phyloP scores from a whole-genome alignment of 2,113 vertebrate genomes.

The Onychostruthus taczanowskii region DNA sequence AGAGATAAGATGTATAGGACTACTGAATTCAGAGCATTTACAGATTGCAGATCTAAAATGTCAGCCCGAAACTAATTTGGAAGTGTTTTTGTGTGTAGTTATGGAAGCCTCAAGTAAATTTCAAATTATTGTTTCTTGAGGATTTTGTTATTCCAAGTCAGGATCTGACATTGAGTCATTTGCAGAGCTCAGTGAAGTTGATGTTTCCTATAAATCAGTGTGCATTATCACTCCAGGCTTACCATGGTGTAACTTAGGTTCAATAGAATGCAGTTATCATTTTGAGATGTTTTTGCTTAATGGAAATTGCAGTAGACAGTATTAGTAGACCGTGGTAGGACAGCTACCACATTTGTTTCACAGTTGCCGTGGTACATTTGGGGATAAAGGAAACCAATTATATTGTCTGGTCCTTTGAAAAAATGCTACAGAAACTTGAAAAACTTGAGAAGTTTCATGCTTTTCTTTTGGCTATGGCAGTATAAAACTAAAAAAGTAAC shows the following conservation, averaged over 20 bases:
- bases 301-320: not conserved
- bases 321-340: not conserved
- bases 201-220: not conserved
- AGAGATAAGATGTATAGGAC: not conserved
- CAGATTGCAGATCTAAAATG: not conserved
- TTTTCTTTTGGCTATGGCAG: constrained; percentile 1
- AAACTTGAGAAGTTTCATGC: not conserved
- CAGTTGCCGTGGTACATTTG: not conserved
- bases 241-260: not conserved
- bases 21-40: not conserved
- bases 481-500: not conserved
- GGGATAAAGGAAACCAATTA: not conserved
- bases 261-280: not conserved
- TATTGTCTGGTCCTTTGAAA: not conserved
- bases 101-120: not conserved
- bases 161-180: not conserved
- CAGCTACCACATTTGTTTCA: not conserved
- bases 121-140: not conserved
- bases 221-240: not conserved
- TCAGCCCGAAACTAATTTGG: not conserved
- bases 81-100: not conserved
- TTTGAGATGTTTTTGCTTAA: not conserved
- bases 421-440: not conserved
- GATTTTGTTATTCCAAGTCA: not conserved
- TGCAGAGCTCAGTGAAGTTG: not conserved